phyloP scores from a whole-genome alignment of 2,113 vertebrate genomes.

The Grus americana region DNA sequence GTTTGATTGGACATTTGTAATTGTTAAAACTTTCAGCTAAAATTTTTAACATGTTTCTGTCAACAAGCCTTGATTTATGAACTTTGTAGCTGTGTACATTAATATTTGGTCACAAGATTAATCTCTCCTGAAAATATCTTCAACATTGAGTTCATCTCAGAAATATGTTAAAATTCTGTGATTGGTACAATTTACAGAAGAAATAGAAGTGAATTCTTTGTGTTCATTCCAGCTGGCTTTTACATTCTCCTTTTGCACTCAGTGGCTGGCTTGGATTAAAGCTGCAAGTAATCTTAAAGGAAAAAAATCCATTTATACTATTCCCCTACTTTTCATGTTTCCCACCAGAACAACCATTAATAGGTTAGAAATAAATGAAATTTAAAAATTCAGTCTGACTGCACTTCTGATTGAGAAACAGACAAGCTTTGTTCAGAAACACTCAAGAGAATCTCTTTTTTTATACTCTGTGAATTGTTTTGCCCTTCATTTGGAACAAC shows the following conservation, averaged over 20 bases:
- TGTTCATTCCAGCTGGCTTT: not conserved
- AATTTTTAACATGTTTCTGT: not conserved
- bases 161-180: not conserved
- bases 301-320: not conserved
- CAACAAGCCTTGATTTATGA: not conserved
- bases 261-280: not conserved
- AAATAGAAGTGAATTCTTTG: not conserved
- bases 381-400: slow-evolving; percentile 3
- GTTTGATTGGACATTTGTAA: not conserved
- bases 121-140: not conserved
- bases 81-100: not conserved
- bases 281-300: not conserved
- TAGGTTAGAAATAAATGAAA: not conserved
- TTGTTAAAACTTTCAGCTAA: not conserved
- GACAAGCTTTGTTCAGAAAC: not conserved
- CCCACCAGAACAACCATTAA: not conserved
- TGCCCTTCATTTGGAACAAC: not conserved
- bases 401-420: not conserved
- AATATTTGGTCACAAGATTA: not conserved
- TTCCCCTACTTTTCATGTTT: not conserved
- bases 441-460: not conserved
- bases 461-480: not conserved
- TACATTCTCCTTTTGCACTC: not conserved
- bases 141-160: not conserved
- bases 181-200: not conserved